A percentile compares a stretch with the other conserved stretches of the same genome.
phyloP scores from a whole-genome alignment of 2,797 vertebrate species.

The Podarcis lilfordi region DNA sequence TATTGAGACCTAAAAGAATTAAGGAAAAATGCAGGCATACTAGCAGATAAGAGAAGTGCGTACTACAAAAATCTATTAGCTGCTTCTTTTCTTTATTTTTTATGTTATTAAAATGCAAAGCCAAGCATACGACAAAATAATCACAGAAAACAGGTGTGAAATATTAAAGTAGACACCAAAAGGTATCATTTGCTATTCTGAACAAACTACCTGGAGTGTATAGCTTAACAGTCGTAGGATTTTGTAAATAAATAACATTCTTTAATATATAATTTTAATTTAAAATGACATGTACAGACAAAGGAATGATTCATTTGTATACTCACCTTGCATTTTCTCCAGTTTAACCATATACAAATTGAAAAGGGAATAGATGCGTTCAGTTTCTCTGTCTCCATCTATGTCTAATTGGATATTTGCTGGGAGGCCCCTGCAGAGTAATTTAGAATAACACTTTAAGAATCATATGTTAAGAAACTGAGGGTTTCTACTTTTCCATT shows the following conservation, averaged over 20 bases:
- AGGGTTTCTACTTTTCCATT: not conserved
- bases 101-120: too few species aligned
- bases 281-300: not conserved
- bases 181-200: not conserved
- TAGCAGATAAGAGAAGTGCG: not conserved
- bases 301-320: constrained; percentile 21
- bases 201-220: constrained; percentile 18
- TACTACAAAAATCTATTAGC: not conserved
- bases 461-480: not conserved
- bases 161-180: too few species aligned
- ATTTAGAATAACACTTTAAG: constrained; percentile 13
- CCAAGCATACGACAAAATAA: too few species aligned
- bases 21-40: constrained; percentile 1
- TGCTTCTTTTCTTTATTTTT: not conserved
- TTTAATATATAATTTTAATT: constrained; percentile 31
- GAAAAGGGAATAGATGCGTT: constrained; percentile 96
- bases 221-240: constrained; percentile 9
- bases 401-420: constrained; percentile 98
- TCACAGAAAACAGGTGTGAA: too few species aligned
- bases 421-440: constrained; percentile 87
- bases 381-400: constrained; percentile 95
- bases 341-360: constrained; percentile 92
- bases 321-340: constrained; percentile 97
- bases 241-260: constrained; percentile 7
- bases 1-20: constrained; percentile 23